These are phyloP conservation scores for Leptarthrus brevirostris DNA, from an alignment of 2,888 invertebrate species.

Conservation along the genomic window DNA sequence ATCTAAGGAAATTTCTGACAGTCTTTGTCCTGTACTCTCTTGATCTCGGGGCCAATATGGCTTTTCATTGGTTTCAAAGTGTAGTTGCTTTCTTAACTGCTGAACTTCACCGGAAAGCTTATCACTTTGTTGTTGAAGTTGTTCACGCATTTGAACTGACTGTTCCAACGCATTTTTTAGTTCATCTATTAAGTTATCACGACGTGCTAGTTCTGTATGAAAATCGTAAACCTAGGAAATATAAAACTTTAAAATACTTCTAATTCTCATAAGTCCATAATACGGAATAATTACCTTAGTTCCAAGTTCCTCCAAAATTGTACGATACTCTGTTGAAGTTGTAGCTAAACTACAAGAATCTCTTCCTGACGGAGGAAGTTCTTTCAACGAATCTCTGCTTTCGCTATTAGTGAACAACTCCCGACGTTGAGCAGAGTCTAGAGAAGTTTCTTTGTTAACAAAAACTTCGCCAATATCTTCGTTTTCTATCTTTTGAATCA, in stretches of 20 bases:
- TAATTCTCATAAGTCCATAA: too few species aligned
- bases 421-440: conserved; percentile 60
- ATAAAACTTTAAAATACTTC: conserved; percentile 41
- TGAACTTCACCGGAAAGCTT: conserved; percentile 73
- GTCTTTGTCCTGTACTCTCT: conserved; percentile 64
- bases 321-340: conserved; percentile 76
- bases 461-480: conserved; percentile 62
- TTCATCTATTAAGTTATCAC: conserved; percentile 79
- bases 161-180: conserved; percentile 78
- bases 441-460: conserved; percentile 63
- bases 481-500: conserved; percentile 63
- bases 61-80: conserved; percentile 65
- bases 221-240: conserved; percentile 76
- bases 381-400: conserved; percentile 55
- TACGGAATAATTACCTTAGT: conserved; percentile 70
- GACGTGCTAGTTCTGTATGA: conserved; percentile 75
- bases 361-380: conserved; percentile 61
- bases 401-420: conserved; percentile 58
- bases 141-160: conserved; percentile 73
- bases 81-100: conserved; percentile 67
- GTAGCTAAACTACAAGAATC: conserved; percentile 65
- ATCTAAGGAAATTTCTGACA: conserved; percentile 67
- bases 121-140: conserved; percentile 72
- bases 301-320: conserved; percentile 77
- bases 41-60: conserved; percentile 60